Evolutionary conservation across 2,113 vertebrate species (phyloP).

Genomic region (Trichechus manatus): DNA sequence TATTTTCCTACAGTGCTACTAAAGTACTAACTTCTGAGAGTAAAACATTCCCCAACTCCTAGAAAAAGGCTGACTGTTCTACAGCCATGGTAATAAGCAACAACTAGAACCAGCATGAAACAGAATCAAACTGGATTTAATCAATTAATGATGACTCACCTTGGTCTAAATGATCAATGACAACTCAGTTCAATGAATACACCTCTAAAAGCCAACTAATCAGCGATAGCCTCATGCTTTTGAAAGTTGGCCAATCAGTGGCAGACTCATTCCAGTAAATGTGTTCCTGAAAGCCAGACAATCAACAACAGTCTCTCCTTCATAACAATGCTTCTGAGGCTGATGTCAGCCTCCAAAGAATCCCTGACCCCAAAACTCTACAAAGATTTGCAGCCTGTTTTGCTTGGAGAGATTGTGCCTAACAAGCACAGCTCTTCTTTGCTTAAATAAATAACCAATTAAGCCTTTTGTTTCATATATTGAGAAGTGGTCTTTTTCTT

Average conservation of each 20-base stretch:
- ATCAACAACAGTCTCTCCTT: background rate
- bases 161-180: slow-evolving; percentile 48
- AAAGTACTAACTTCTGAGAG: slow-evolving; percentile 55
- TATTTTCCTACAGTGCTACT: slow-evolving; percentile 28
- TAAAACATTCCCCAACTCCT: background rate
- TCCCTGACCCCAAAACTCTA: background rate
- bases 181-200: slow-evolving; percentile 23
- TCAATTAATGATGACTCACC: background rate
- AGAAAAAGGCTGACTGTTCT: background rate
- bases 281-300: slow-evolving; percentile 6
- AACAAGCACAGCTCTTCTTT: background rate
- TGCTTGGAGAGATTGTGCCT: background rate
- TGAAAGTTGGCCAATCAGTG: background rate
- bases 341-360: background rate
- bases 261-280: background rate
- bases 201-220: slow-evolving; percentile 4
- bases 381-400: slow-evolving; percentile 13
- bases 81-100: background rate
- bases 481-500: background rate
- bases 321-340: background rate
- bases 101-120: slow-evolving; percentile 17
- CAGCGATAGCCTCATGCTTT: background rate
- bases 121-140: slow-evolving; percentile 32
- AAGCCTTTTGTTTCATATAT: slow-evolving; percentile 21
- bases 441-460: background rate